Base-by-base conservation (phyloP, 2,113 vertebrate species). In the Struthio camelus region DNA sequence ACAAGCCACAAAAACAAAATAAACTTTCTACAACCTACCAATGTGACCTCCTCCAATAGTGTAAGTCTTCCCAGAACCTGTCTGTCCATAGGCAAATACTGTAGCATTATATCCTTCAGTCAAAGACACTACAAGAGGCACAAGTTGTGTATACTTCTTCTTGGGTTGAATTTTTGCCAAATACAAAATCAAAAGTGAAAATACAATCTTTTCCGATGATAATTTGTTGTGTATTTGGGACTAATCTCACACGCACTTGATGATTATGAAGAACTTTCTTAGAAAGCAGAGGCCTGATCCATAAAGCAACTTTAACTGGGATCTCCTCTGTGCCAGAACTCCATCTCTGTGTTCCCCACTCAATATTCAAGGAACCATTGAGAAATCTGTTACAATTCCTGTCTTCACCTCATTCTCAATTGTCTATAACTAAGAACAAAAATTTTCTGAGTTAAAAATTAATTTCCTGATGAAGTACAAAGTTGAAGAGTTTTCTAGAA, bases 81-180 rank as follows among this genome's bases (percentile, higher is more conserved):
- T 99, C n/a, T 99, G 99, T 91, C 99, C 99, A 17, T 99, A 99
- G 1, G 98, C 98, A 97, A 99, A 99, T 59, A 99, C 98, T 1
- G 99, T 99, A 56, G 98, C 99, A 30, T 99, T 99, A 96, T 98
- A 98, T 24, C 99, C 99, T 72, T 98, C 97, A 32, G 98, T 81
- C 91, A 99, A 97, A 42, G 98, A 98, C 87, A 95, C 86, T 5
- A 99, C 96, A 59, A 99, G 97, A 30, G 98, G 98, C 82, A 92
- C 99, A 99, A 46, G 97, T 95, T 87, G 89, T 94, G 93, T 99
- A 99, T 85, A 99, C 97, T 92, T 99, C 98, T 64, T 98, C 98
- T 96, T 99, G 99, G 64, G 96, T 97, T 85, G 98, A 98, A 65
- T 95, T 97, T 72, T 99, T 98, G 80, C 98, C 99, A 97, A 99